A percentile compares a stretch with the other conserved stretches of the same genome.
phyloP scores from a whole-genome alignment of 2,888 invertebrate species.

The Cacoxenus indagator region DNA sequence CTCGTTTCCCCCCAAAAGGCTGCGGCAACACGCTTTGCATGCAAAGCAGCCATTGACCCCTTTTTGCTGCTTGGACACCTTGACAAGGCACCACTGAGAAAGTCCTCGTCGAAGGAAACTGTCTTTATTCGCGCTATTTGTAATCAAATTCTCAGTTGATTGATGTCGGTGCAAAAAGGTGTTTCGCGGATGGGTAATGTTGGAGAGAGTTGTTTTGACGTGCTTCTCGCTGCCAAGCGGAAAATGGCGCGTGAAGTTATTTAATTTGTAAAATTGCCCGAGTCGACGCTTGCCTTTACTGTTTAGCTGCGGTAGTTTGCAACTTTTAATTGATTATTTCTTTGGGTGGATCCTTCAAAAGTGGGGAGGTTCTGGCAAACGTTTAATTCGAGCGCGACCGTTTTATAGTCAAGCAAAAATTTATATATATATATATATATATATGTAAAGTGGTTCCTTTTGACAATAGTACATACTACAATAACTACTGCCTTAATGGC shows the following conservation, averaged over 20 bases:
- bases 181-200: conserved; percentile 1
- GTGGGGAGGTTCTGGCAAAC: neutral
- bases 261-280: conserved; percentile 62
- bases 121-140: conserved; percentile 40
- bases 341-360: conserved; percentile 8
- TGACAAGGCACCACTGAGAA: conserved; percentile 23
- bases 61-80: conserved; percentile 40
- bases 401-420: too few relatives aligned
- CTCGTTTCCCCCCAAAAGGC: too few relatives aligned
- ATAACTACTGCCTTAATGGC: too few relatives aligned
- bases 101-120: neutral
- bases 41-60: conserved; percentile 66
- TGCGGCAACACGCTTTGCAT: conserved; percentile 66
- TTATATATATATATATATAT: too few relatives aligned
- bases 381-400: neutral
- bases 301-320: conserved; percentile 44
- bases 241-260: conserved; percentile 57
- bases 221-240: neutral
- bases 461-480: too few relatives aligned
- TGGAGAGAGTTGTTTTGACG: neutral
- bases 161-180: conserved; percentile 45
- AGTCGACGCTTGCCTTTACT: conserved; percentile 30
- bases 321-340: conserved; percentile 62
- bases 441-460: too few relatives aligned
- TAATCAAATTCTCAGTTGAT: conserved; percentile 63